These are phyloP conservation scores for Setophaga petechia DNA, from an alignment of 2,113 vertebrate genomes.

Conservation along the genomic window DNA sequence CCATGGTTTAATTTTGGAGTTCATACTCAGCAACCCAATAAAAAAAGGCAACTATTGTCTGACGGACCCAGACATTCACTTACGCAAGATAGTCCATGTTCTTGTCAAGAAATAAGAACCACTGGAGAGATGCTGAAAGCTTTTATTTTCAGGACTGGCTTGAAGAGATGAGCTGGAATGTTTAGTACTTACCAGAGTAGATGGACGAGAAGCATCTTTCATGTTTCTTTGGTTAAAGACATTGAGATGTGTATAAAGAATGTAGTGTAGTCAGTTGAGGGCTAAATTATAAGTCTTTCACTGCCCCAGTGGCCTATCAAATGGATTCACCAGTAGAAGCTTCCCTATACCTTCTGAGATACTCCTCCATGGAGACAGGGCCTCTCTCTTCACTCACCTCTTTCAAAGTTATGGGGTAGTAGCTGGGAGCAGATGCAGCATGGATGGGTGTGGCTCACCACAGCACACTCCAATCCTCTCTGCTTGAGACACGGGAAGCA, in stretches of 20 bases:
- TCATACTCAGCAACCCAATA: neutral
- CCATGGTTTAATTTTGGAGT: neutral
- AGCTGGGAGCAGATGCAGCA: neutral
- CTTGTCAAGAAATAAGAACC: neutral
- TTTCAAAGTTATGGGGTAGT: neutral
- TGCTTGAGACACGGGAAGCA: neutral
- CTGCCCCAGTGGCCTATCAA: neutral
- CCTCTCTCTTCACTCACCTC: neutral
- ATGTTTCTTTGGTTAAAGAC: neutral
- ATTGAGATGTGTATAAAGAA: neutral
- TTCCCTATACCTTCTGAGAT: neutral
- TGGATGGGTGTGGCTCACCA: neutral
- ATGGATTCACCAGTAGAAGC: neutral
- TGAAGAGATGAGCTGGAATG: neutral
- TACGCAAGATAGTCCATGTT: neutral
- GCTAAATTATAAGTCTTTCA: neutral
- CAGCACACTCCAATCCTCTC: neutral
- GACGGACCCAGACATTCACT: neutral
- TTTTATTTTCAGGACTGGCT: neutral
- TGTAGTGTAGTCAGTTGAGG: neutral
- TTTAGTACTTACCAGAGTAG: neutral
- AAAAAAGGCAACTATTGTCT: neutral
- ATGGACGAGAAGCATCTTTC: neutral
- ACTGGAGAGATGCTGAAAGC: neutral
- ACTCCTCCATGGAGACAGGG: fast-evolving